Base-by-base conservation (phyloP, 2,888 invertebrate species). In the Hirtodrosophila cameraria region DNA sequence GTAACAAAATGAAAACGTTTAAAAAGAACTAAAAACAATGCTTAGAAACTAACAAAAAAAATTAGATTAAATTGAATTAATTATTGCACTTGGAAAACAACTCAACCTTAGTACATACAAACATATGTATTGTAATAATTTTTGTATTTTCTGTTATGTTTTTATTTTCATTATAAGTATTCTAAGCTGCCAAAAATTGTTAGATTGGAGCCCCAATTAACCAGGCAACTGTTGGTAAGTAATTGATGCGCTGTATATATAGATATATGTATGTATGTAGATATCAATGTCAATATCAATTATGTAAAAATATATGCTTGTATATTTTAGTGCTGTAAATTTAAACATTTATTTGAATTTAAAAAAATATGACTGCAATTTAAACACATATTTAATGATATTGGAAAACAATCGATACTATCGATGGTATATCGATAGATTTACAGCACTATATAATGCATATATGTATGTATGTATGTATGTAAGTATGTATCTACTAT, bases 11-110 rank as follows among this genome's bases (percentile, higher is more conserved):
- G 6, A 46, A 30, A 42, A 46, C 11, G 6, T n/a, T n/a, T 48
- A 38, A 11, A 38, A 41, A 36, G 13, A 43, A 57, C n/a, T 23
- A 53, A 38, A 55, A 54, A 46, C 43, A 71, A 54, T 49, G 31
- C 59, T 68, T 68, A 69, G 28, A n/a, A 64, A 53, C 45, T 69
- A 69, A 57, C n/a, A 59, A 25, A 70, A 46, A 49, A 42, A 68
- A 27, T 12, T 11, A 15, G 13, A n/a, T 15, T 49, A 12, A 49
- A 58, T 50, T 53, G 38, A 43, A 67, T 61, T 53, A 54, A 42
- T 50, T 72, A 71, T 71, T 71, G 71, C 71, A 71, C 71, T 63
- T 63, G 57, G 42, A 67, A 67, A 68, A 72, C 58, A 67, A 20
- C 27, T 71, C 42, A 46, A 67, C 4, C 49, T 49, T 52, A 64